Evolutionary conservation across 1,140 invertebrate species (phyloP).

Genomic region (Polyergus mexicanus): DNA sequence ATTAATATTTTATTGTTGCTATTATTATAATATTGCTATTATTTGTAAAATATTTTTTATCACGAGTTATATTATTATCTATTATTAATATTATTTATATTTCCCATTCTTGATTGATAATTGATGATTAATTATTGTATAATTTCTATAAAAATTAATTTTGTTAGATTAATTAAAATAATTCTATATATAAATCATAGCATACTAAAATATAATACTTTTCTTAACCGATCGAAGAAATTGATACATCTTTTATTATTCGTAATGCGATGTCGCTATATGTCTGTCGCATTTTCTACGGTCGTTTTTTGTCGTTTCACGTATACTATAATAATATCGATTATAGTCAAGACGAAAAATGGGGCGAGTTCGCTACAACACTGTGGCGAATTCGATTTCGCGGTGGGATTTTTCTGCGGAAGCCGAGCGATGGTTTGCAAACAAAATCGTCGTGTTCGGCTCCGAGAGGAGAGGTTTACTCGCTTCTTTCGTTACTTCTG

Average conservation of each 20-base stretch:
- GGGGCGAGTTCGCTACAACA: conserved; percentile 27
- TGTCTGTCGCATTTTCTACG: conserved; percentile 33
- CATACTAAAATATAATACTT: not conserved
- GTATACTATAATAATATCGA: conserved; percentile 54
- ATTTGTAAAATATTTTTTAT: too few relatives aligned
- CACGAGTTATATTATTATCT: not conserved
- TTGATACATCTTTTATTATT: conserved; percentile 35
- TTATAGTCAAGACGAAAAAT: conserved; percentile 56
- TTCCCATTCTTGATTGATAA: not conserved
- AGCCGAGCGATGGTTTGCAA: conserved; percentile 52
- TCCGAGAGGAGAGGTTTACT: not conserved
- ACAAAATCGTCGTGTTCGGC: conserved; percentile 51
- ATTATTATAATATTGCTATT: too few relatives aligned
- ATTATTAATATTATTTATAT: not conserved
- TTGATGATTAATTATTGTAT: conserved; percentile 6
- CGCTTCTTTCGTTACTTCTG: conserved; percentile 78
- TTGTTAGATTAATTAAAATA: conserved; percentile 10
- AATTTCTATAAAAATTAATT: not conserved
- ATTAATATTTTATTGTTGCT: too few relatives aligned
- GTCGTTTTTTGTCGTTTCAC: conserved; percentile 11
- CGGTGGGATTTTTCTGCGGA: conserved; percentile 50
- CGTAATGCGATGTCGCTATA: conserved; percentile 15
- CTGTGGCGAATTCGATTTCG: conserved; percentile 61
- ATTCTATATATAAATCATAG: not conserved
- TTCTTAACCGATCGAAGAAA: not conserved